phyloP scores from a whole-genome alignment of 1,140 invertebrate genomes.

The Drosophila rhopaloa region DNA sequence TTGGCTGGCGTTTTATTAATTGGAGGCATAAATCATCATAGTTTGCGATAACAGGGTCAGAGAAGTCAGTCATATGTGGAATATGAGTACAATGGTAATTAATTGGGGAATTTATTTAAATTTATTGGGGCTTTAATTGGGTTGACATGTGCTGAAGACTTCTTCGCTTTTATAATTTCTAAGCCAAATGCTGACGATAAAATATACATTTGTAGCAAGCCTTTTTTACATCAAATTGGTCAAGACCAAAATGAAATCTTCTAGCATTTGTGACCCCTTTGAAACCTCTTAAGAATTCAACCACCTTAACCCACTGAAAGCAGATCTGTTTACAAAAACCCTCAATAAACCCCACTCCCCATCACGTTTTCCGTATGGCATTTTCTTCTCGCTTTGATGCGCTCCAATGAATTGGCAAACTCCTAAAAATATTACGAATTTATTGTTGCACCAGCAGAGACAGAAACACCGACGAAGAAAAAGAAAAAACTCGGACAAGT shows the following conservation, averaged over 20 bases:
- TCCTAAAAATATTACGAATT: constrained; percentile 51
- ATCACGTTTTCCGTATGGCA: constrained; percentile 12
- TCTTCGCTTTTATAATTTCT: no score
- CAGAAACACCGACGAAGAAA: not conserved
- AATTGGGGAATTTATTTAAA: constrained; percentile 4
- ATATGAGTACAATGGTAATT: constrained; percentile 8
- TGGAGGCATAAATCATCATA: constrained; percentile 32
- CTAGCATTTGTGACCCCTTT: no score
- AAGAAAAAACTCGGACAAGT: constrained; percentile 21
- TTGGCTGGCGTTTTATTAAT: constrained; percentile 18
- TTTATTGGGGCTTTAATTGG: not conserved
- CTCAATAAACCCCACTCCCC: constrained; percentile 2
- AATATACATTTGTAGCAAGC: no score
- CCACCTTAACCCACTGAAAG: not conserved
- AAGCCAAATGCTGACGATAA: no score
- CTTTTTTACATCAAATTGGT: not conserved
- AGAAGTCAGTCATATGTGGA: constrained; percentile 9
- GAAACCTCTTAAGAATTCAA: no score
- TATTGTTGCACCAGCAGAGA: constrained; percentile 38
- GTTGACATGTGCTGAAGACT: no score
- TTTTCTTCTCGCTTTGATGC: constrained; percentile 26
- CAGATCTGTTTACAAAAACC: constrained; percentile 2
- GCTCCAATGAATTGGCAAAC: constrained; percentile 35
- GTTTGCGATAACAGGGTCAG: constrained; percentile 6
- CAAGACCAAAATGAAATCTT: not conserved